phyloP scores from a whole-genome alignment of 1,140 invertebrate genomes.

The Calosoma granatense region DNA sequence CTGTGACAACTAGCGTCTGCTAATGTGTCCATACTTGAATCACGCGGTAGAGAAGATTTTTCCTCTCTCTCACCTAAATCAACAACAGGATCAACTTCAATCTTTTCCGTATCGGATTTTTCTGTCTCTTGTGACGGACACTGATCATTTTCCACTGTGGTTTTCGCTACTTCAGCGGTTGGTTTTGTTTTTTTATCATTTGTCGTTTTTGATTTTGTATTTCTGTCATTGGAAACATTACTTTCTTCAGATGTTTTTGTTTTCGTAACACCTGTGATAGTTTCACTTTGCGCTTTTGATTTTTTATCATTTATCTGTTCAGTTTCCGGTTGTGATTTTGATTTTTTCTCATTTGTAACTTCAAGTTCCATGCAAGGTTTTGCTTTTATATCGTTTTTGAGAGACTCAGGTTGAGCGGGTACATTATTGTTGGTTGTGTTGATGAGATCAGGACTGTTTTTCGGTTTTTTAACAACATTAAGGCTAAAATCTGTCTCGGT shows the following conservation, averaged over 20 bases:
- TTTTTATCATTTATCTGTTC: too few species aligned
- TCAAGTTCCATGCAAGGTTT: too few species aligned
- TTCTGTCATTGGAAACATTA: neutral
- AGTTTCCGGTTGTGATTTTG: too few species aligned
- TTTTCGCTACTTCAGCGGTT: conserved; percentile 35
- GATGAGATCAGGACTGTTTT: too few species aligned
- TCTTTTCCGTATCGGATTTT: conserved; percentile 17
- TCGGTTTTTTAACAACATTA: too few species aligned
- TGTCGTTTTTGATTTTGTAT: neutral
- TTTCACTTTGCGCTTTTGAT: too few species aligned
- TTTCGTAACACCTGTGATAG: neutral
- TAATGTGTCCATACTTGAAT: conserved; percentile 49
- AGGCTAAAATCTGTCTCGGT: neutral
- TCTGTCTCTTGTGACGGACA: too few species aligned
- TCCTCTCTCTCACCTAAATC: conserved; percentile 32
- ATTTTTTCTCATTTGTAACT: too few species aligned
- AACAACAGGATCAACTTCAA: conserved; percentile 22
- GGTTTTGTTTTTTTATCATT: conserved; percentile 24
- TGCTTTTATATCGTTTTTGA: too few species aligned
- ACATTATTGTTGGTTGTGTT: too few species aligned
- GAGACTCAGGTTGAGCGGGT: too few species aligned
- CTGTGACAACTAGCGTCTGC: conserved; percentile 41
- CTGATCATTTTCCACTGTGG: conserved; percentile 10
- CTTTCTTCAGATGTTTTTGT: neutral
- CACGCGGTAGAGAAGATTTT: conserved; percentile 43